These are phyloP conservation scores for Oopsacas minuta DNA, from an alignment of 37 sponge, comb jelly and placozoan genomes.

Conservation along the genomic window DNA sequence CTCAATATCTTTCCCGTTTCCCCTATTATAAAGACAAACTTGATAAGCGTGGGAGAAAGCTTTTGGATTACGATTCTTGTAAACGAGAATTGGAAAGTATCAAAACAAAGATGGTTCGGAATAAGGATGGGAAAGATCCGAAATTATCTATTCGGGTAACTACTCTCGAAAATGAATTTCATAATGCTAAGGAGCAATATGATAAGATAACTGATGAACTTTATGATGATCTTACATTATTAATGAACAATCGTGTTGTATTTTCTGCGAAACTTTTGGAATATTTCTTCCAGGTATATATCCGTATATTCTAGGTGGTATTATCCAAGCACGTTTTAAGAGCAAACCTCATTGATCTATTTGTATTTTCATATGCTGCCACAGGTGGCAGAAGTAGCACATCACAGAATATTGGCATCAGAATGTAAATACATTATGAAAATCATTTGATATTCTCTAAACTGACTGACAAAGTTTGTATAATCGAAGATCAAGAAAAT, in stretches of 20 bases:
- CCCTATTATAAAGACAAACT: slow-evolving; percentile 7
- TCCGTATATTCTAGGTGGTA: too few relatives aligned
- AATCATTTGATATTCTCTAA: too few relatives aligned
- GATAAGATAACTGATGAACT: slow-evolving; percentile 1
- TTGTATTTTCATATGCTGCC: too few relatives aligned
- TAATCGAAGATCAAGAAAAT: too few relatives aligned
- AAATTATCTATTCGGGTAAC: background rate
- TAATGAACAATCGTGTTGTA: background rate
- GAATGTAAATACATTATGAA: too few relatives aligned
- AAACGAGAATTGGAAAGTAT: background rate
- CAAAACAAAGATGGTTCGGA: background rate
- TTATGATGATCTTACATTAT: background rate
- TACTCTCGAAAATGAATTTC: background rate
- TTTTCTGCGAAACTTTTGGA: background rate
- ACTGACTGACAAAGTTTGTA: too few relatives aligned
- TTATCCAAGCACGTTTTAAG: too few relatives aligned
- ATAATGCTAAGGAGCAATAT: background rate
- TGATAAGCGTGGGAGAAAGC: slow-evolving; percentile 4
- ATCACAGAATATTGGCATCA: too few relatives aligned
- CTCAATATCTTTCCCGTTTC: background rate
- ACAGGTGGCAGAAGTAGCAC: too few relatives aligned
- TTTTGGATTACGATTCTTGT: slow-evolving; percentile 16
- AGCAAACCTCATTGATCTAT: too few relatives aligned
- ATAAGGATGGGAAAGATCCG: slow-evolving; percentile 2
- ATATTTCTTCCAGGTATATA: background rate